Evolutionary conservation across 2,113 vertebrate genomes (phyloP).

Genomic region (Larimichthys crocea): DNA sequence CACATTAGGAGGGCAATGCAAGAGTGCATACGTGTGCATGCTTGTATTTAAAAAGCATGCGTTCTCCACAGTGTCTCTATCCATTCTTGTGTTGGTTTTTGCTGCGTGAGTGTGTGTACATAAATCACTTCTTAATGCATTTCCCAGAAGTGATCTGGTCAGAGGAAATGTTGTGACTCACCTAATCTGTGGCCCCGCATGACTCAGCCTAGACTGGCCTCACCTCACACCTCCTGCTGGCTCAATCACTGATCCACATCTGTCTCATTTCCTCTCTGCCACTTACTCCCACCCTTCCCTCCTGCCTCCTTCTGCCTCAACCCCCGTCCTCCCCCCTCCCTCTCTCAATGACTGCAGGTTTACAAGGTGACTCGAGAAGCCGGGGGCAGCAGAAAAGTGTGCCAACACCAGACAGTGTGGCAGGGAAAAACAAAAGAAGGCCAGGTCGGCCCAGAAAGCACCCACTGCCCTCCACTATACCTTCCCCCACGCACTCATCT

Average conservation of each 20-base stretch:
- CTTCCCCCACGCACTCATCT: conserved; percentile 53
- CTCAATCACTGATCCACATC: conserved; percentile 79
- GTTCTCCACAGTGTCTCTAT: conserved; percentile 26
- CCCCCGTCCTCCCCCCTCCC: conserved; percentile 15
- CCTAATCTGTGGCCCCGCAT: conserved; percentile 76
- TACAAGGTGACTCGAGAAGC: conserved; percentile 78
- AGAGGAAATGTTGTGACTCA: conserved; percentile 82
- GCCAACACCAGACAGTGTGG: conserved; percentile 76
- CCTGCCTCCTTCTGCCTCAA: background rate
- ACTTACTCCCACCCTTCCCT: conserved; percentile 27
- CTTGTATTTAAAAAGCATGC: conserved; percentile 29
- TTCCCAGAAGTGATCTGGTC: conserved; percentile 79
- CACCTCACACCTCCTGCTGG: conserved; percentile 78
- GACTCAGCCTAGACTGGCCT: conserved; percentile 77
- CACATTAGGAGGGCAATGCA: conserved; percentile 39
- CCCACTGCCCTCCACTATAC: conserved; percentile 75
- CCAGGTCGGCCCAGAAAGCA: conserved; percentile 94
- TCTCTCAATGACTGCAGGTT: conserved; percentile 69
- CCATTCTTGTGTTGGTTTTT: conserved; percentile 36
- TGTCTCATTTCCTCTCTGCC: conserved; percentile 73
- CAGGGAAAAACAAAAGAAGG: conserved; percentile 88
- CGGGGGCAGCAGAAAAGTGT: conserved; percentile 66
- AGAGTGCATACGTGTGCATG: conserved; percentile 35
- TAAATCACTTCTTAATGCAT: conserved; percentile 76
- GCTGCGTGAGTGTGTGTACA: conserved; percentile 27